Conservation (phyloP, 2,797 vertebrate genomes). For the Hapalemur alaotrensis region DNA sequence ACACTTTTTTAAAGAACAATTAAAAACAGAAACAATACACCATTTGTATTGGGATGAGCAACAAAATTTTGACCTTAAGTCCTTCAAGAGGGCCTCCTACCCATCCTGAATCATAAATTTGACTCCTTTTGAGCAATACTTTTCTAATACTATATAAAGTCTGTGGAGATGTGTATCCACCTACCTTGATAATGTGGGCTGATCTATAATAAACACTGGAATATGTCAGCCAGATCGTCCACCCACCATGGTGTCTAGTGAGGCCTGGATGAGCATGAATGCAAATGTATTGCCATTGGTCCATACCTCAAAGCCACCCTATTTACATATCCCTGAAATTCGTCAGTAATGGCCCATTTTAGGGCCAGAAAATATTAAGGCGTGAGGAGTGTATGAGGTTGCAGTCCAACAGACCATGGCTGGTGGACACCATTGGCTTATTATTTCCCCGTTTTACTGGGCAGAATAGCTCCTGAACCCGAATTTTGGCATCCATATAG, state of each 20-base stretch:
- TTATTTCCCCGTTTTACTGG: neutral
- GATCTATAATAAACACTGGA: neutral
- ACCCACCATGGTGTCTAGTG: neutral
- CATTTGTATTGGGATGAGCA: neutral
- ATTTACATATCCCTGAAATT: neutral
- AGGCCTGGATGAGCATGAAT: neutral
- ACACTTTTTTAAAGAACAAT: neutral
- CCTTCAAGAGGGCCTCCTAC: neutral
- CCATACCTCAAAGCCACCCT: neutral
- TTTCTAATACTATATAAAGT: neutral
- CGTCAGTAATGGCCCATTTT: neutral
- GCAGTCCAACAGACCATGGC: neutral
- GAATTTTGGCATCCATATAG: neutral
- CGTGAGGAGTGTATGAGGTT: neutral
- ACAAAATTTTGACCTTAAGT: neutral
- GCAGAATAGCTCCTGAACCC: neutral
- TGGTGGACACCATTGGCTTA: neutral
- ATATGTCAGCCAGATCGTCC: neutral
- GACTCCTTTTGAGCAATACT: neutral
- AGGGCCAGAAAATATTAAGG: neutral
- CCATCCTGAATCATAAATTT: neutral
- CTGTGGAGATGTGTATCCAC: neutral
- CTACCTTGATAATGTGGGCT: neutral
- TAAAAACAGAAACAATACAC: neutral
- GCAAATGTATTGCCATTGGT: neutral